These are phyloP conservation scores for Phasianus colchicus DNA, from an alignment of 2,113 vertebrate genomes.

Conservation along the genomic window DNA sequence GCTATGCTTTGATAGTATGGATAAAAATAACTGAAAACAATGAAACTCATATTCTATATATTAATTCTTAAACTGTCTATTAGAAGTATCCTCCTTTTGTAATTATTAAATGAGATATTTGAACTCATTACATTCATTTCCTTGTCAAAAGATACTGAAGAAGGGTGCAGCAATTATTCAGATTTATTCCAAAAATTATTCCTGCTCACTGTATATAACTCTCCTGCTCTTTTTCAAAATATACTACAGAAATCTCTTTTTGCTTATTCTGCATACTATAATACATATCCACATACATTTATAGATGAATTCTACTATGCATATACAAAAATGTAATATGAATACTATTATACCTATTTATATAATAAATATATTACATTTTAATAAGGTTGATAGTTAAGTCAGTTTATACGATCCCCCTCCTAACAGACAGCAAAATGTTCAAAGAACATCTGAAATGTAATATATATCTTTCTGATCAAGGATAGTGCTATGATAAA, in stretches of 20 bases:
- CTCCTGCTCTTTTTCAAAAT: neutral
- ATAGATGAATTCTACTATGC: neutral
- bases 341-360: neutral
- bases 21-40: neutral
- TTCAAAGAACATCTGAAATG: neutral
- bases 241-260: neutral
- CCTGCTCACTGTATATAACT: neutral
- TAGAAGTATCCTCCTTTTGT: neutral
- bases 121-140: neutral
- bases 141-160: neutral
- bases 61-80: neutral
- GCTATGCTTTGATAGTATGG: neutral
- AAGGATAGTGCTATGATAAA: neutral
- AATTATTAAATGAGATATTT: neutral
- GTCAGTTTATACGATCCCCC: neutral
- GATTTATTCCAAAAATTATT: neutral
- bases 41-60: neutral
- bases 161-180: neutral
- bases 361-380: neutral
- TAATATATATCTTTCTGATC: neutral
- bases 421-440: neutral
- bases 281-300: neutral
- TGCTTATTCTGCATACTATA: neutral
- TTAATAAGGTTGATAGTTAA: neutral
- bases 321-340: neutral